phyloP scores from a whole-genome alignment of 1,140 invertebrate genomes.

The Diabrotica undecimpunctata region DNA sequence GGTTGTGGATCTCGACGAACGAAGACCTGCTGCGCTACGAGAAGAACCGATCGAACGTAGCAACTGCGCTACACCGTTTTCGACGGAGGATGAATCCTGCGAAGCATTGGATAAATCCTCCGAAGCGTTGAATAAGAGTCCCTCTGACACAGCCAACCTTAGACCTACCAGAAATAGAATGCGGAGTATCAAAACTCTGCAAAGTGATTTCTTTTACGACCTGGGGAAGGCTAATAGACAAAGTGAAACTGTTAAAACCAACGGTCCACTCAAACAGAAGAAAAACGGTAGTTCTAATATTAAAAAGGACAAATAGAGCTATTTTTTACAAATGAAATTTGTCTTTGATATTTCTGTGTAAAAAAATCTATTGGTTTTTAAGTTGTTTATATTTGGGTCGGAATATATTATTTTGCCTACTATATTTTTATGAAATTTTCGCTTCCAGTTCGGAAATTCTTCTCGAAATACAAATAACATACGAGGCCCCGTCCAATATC shows the following conservation, averaged over 20 bases:
- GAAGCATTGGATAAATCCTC: too few relatives aligned
- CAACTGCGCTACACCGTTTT: conserved; percentile 1
- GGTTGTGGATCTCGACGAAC: conserved; percentile 3
- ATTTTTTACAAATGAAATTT: too few relatives aligned
- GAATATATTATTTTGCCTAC: too few relatives aligned
- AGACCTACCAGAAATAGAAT: conserved; percentile 59
- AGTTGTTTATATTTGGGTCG: too few relatives aligned
- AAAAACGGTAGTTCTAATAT: not conserved
- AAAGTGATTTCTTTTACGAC: conserved; percentile 68
- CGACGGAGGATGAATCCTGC: not conserved
- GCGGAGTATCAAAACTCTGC: conserved; percentile 53
- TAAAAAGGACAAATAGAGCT: too few relatives aligned
- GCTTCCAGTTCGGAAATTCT: too few relatives aligned
- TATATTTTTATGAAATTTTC: too few relatives aligned
- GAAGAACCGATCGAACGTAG: conserved; percentile 8
- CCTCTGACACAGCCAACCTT: not conserved
- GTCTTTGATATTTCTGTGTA: too few relatives aligned
- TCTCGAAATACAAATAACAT: too few relatives aligned
- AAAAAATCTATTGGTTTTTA: too few relatives aligned
- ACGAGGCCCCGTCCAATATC: too few relatives aligned
- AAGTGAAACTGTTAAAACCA: not conserved
- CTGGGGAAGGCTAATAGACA: conserved; percentile 32
- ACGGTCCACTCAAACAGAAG: not conserved
- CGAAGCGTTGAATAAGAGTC: conserved; percentile 5
- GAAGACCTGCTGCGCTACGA: not conserved